A percentile compares a stretch with the other conserved stretches of the same genome.
Evolutionary conservation across 2,888 invertebrate species (phyloP).

Genomic region (Aricia artaxerxes): DNA sequence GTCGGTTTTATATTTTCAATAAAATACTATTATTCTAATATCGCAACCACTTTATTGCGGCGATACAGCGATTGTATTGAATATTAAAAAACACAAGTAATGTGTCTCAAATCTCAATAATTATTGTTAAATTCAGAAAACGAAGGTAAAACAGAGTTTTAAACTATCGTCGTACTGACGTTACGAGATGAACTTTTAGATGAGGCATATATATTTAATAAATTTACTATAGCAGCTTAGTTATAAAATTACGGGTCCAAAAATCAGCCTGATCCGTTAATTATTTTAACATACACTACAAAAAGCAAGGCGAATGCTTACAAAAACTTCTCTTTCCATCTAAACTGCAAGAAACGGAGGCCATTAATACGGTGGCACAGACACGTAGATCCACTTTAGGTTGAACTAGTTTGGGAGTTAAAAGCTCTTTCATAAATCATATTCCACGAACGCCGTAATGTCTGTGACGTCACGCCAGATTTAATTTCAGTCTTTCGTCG

Average conservation of each 20-base stretch:
- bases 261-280: background rate
- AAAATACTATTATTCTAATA: too few relatives aligned
- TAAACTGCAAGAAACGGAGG: background rate
- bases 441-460: constrained; percentile 1
- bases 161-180: too few relatives aligned
- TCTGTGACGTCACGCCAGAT: constrained; percentile 10
- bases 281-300: background rate
- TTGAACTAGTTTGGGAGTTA: background rate
- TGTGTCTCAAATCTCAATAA: too few relatives aligned
- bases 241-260: background rate
- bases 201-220: too few relatives aligned
- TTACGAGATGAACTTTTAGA: too few relatives aligned
- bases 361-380: background rate
- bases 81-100: too few relatives aligned
- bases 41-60: too few relatives aligned
- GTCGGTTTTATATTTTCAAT: too few relatives aligned
- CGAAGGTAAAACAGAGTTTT: too few relatives aligned
- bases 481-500: background rate
- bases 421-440: background rate
- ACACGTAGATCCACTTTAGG: background rate
- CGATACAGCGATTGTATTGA: too few relatives aligned
- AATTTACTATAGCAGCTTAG: too few relatives aligned
- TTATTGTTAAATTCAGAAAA: too few relatives aligned
- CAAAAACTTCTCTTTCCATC: background rate
- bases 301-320: background rate